These are phyloP conservation scores for Megaceryle torquata DNA, from an alignment of 2,113 vertebrate species.

Conservation along the genomic window DNA sequence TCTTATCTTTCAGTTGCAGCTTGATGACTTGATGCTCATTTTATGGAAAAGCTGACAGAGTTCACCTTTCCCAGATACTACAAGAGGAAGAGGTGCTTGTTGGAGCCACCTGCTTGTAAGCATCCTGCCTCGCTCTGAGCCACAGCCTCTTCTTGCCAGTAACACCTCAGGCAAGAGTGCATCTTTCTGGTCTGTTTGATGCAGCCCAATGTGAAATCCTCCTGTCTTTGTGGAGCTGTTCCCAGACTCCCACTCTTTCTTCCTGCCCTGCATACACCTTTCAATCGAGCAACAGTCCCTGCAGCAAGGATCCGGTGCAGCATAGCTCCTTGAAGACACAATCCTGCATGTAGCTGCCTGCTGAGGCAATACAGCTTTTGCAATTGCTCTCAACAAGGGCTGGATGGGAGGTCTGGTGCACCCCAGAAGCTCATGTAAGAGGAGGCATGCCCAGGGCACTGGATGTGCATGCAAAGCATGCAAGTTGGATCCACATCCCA, in stretches of 20 bases:
- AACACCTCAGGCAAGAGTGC: accelerated
- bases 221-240: background rate
- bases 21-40: background rate
- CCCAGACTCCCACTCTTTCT: background rate
- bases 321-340: background rate
- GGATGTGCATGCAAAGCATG: background rate
- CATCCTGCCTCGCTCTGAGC: background rate
- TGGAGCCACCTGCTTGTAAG: background rate
- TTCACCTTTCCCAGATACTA: background rate
- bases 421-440: background rate
- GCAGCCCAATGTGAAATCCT: background rate
- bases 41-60: background rate
- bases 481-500: background rate
- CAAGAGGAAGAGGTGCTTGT: background rate
- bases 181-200: accelerated
- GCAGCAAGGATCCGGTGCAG: background rate
- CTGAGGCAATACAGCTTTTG: background rate
- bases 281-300: background rate
- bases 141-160: background rate
- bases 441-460: background rate
- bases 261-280: background rate
- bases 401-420: background rate
- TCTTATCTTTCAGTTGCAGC: background rate
- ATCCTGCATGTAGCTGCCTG: background rate
- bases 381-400: background rate